Evolutionary conservation across 2,888 invertebrate species (phyloP), one percentile per base, ranked within the genome.

Genomic region (Watsonalla cultraria): DNA sequence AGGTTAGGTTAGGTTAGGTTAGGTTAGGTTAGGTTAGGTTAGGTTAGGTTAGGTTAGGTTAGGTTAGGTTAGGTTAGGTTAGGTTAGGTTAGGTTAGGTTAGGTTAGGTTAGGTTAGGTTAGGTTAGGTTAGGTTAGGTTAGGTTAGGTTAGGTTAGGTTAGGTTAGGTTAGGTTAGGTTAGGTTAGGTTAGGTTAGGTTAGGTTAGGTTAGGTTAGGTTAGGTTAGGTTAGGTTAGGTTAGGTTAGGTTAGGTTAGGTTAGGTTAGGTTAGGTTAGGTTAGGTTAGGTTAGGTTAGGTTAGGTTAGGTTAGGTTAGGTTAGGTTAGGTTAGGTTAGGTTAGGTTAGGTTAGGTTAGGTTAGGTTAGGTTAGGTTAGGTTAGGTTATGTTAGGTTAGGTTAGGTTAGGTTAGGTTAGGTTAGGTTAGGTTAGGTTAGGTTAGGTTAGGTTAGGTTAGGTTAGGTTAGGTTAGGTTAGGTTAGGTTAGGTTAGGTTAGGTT

Each of bases 321-420:
- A 55, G 59, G 58, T 58, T 56, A 58, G 58, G 58, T 58, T 58
- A 58, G 58, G 56, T 59, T 56, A 56, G 59, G 56, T 54, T 54
- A 54, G 56, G 54, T 56, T 54, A 56, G 58, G 54, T 56, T 54
- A 54, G 56, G 54, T 56, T 56, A 54, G 59, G 55, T 58, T 55
- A 56, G 56, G 56, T 56, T 56, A 56, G 56, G 56, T 56, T 56
- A 56, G 56, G 56, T 54, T 54, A 54, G 54, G 57, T 57, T 56
- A 56, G 60, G 57, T 60, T 59, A 59, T 58, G 59, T 62, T 58
- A 58, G 58, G 58, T 59, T 60, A 59, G 62, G 60, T 60, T 62
- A 60, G 63, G 62, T 58, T 62, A 60, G 58, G 61, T 56, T 57
- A 54, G 57, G 57, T 57, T 55, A 58, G 60, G 60, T 59, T 59